Evolutionary conservation across 1,140 invertebrate genomes (phyloP), one percentile per base, ranked within the genome.

Genomic region (Aphelinus certus): DNA sequence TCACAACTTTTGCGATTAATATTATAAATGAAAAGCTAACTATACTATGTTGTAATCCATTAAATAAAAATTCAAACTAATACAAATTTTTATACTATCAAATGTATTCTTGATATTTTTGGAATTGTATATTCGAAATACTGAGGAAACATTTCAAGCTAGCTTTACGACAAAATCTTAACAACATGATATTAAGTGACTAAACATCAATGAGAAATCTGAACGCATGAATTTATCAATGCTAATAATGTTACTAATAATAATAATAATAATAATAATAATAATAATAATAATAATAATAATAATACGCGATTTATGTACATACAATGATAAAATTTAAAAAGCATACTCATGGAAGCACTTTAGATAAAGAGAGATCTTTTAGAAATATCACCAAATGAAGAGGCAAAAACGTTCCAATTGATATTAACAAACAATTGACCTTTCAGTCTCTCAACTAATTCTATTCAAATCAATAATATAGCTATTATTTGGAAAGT

Each of bases 1-100:
- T 82, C 79, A 81, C 75, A 78, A 79, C 76, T 76, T 76, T 80
- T 74, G 51, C 66, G 53, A 75, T 76, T 79, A 70, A 74, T 77
- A 77, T 66, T 77, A 71, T 55, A 71, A 71, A 55, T 1, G n/a
- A 47, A 56, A 58, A 65, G 55, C 7, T 0, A 64, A 43, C n/a
- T 65, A 72, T 57, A 9, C 26, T 71, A 62, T 55, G 64, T 6
- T 62, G 3, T 64, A 49, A 62, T 10, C 47, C 9, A 62, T 45
- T n/a, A 63, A 46, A 64, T 3, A 55, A 51, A 71, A 42, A 3
- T 71, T 62, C 55, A 62, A 46, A 5, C 7, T 9, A 46, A 46
- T 67, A 4, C 2, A 4, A 55, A 43, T 60, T 61, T 69, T 60
- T 7, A 49, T 65, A 48, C 26, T 26, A 48, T 58, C 1, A 68